A percentile compares a stretch with the other conserved stretches of the same genome.
These are phyloP conservation scores for Campylomormyrus numenius DNA, from an alignment of 2,113 vertebrate species.

Conservation along the genomic window DNA sequence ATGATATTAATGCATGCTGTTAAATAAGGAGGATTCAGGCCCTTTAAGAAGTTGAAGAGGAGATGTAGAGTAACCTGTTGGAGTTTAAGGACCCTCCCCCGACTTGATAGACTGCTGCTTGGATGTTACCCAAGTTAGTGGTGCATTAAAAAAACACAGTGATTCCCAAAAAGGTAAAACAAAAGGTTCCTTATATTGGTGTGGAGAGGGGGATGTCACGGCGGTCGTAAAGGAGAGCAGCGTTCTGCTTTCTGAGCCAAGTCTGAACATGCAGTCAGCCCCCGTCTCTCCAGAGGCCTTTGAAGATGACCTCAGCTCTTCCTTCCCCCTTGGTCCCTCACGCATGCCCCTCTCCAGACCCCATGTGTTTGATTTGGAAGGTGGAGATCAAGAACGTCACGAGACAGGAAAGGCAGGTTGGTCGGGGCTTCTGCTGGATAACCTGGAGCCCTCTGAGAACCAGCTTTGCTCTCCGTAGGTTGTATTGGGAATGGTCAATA, in stretches of 20 bases:
- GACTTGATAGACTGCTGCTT: neutral
- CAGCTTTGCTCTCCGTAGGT: neutral
- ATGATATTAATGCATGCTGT: neutral
- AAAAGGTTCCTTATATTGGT: conserved; percentile 15
- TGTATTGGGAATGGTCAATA: neutral
- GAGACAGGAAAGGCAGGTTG: neutral
- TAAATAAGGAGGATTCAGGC: neutral
- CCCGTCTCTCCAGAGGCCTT: neutral
- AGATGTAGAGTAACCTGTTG: neutral
- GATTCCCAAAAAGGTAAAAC: neutral
- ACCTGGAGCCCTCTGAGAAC: neutral
- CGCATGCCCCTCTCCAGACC: neutral
- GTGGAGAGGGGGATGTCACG: neutral
- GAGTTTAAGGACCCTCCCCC: neutral
- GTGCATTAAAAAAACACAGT: neutral
- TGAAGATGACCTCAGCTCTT: neutral
- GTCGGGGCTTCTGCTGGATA: neutral
- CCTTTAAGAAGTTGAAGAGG: neutral
- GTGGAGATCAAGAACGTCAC: neutral
- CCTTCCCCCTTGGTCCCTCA: neutral
- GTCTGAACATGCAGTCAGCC: neutral
- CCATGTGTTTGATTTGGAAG: neutral
- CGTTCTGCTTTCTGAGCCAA: neutral
- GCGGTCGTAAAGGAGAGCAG: neutral
- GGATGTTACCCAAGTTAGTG: neutral